Base-by-base conservation (phyloP, 53 echinoderm and acorn worm genomes). In the Henricia sp. region DNA sequence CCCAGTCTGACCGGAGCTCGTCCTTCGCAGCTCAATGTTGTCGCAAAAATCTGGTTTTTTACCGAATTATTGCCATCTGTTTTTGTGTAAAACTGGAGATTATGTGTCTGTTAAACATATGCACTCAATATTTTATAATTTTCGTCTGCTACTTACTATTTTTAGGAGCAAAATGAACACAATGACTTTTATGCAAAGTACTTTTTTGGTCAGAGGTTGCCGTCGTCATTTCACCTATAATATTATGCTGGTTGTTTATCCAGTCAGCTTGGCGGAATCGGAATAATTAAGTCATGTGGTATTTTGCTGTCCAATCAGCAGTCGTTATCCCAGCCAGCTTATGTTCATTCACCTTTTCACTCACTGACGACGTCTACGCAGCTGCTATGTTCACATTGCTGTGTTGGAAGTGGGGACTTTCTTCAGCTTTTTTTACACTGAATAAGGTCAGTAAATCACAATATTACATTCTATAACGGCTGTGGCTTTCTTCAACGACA, bases 291-390 rank as follows among this genome's bases (percentile, higher is more conserved):
- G 78, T 86, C 90, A 86, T 42, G 63, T 90, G 86, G 53, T 30
- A 70, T 62, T 59, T 40, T 28, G 16, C 52, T 63, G 78, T 65
- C 95, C 92, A 95, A 95, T 95, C 72, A 88, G 50, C 30, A 21
- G 27, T 16, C 78, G n/a, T 42, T 51, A 57, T 68, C 68, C n/a
- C 23, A 64, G 56, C 52, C 59, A 74, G 90, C 76, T 75, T 89
- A 82, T 69, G 76, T 93, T 93, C 95, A 95, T 95, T 95, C 95
- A 95, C 95, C 93, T 93, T 95, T 95, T 95, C 86, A 63, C 70
- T 82, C 55, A 66, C 53, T 66, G 25, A 25, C n/a, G 67, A 39
- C 1, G 20, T 39, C n/a, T n/a, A n/a, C n/a, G n/a, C n/a, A n/a
- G n/a, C n/a, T n/a, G n/a, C n/a, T n/a, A n/a, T n/a, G n/a, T n/a